phyloP scores from a whole-genome alignment of 2,888 invertebrate species.

The Papilio elwesi region DNA sequence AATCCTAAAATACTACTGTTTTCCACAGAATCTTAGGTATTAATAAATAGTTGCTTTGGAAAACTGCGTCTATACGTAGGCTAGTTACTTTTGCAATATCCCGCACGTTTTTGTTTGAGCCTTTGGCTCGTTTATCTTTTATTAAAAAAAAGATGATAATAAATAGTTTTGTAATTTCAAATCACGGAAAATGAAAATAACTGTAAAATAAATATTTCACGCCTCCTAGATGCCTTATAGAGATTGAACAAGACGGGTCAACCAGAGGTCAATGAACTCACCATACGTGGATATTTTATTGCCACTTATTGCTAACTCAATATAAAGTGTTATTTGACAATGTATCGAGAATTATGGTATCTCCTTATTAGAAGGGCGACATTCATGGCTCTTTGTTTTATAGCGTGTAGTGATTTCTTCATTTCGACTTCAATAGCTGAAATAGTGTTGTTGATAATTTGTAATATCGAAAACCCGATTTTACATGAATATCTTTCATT shows the following conservation, averaged over 20 bases:
- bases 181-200: too few relatives aligned
- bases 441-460: not conserved
- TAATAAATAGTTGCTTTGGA: too few relatives aligned
- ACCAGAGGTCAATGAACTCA: conserved; percentile 16
- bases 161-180: too few relatives aligned
- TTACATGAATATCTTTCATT: too few relatives aligned
- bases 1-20: too few relatives aligned
- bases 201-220: conserved; percentile 7
- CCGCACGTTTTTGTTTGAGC: too few relatives aligned
- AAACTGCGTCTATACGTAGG: too few relatives aligned
- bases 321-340: conserved; percentile 33
- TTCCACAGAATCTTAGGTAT: too few relatives aligned
- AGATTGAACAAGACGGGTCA: conserved; percentile 31
- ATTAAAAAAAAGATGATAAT: too few relatives aligned
- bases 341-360: conserved; percentile 26
- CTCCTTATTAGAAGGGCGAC: conserved; percentile 18
- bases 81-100: too few relatives aligned
- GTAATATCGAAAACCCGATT: not conserved
- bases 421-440: not conserved
- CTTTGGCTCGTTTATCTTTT: too few relatives aligned
- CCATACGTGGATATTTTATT: conserved; percentile 38
- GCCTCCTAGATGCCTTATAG: conserved; percentile 19
- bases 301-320: conserved; percentile 29
- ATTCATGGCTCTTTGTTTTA: conserved; percentile 22
- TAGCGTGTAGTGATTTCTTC: conserved; percentile 15